Evolutionary conservation across 2,888 invertebrate genomes (phyloP), one percentile per base, ranked within the genome.

Genomic region (Eupithecia dodoneata): DNA sequence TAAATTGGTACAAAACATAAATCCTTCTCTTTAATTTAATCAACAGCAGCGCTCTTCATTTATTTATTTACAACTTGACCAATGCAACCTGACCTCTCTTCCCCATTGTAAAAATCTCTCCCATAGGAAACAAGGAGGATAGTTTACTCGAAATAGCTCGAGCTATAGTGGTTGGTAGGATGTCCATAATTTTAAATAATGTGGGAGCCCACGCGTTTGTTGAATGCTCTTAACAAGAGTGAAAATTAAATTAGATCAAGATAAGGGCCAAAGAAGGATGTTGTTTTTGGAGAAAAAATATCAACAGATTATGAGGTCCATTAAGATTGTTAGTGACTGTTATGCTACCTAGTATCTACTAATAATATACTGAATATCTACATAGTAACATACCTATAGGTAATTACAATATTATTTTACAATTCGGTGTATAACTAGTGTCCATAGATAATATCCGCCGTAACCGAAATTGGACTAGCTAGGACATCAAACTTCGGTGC

Each of bases 11-110:
- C 84, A 85, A 90, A 83, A 80, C 93, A 94, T 95, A 95, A 94
- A 94, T 94, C 88, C 85, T 89, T 87, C 91, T 89, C 86, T 93
- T 94, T 94, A 94, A 94, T 95, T 94, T 92, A 94, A 94, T 95
- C 94, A 95, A 93, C 94, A 89, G 91, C 88, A 89, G 87, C 86
- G 89, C 91, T 88, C 90, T 90, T 89, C 86, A 87, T 89, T 87
- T 88, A 87, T 87, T 84, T 86, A 86, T 87, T 86, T 87, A 85
- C 84, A 82, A 83, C 83, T 79, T 79, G 81, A 85, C 93, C 91
- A 92, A 72, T 84, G 59, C 85, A 84, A 70, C 65, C 42, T 86
- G 92, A 88, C 81, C 92, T 82, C 81, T 76, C 81, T 81, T 85
- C 84, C 82, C 77, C 79, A 82, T 82, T 79, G 81, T 82, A 81